Percentiles rank a stretch among this genome's conserved stretches.
Evolutionary conservation across 1,140 invertebrate species (phyloP).

Genomic region (Coenobita brevimanus): DNA sequence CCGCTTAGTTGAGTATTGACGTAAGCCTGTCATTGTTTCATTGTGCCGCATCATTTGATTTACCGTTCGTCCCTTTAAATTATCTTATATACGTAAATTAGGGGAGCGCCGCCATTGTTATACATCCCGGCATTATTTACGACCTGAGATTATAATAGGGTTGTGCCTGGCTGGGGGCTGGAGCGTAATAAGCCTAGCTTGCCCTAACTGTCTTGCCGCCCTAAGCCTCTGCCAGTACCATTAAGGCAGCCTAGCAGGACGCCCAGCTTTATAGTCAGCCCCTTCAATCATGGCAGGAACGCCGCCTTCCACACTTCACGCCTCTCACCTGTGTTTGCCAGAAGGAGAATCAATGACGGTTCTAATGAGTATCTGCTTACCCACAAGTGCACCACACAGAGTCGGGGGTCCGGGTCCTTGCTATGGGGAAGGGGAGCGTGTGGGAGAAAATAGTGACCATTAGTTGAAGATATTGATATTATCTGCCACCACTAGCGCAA

Average conservation of each 20-base stretch:
- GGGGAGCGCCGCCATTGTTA: slow-evolving; percentile 21
- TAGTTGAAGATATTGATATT: too few relatives aligned
- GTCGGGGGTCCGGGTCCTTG: not conserved
- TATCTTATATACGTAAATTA: slow-evolving; percentile 55
- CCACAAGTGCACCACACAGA: too few relatives aligned
- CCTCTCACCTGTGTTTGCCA: not conserved
- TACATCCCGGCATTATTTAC: slow-evolving; percentile 30
- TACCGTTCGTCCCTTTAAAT: slow-evolving; percentile 28
- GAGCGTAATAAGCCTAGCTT: slow-evolving; percentile 2
- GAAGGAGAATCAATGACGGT: not conserved
- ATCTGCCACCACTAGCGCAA: too few relatives aligned
- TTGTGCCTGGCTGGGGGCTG: slow-evolving; percentile 1
- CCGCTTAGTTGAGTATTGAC: too few relatives aligned
- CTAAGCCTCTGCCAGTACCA: not conserved
- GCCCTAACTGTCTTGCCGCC: not conserved
- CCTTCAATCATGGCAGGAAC: slow-evolving; percentile 4
- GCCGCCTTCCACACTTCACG: not conserved
- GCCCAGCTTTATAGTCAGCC: not conserved
- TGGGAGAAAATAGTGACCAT: too few relatives aligned
- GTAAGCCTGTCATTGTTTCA: slow-evolving; percentile 20
- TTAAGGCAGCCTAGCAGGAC: not conserved
- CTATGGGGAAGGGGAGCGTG: not conserved
- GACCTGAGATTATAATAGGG: slow-evolving; percentile 37
- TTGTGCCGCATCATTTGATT: slow-evolving; percentile 33
- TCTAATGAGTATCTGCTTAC: not conserved